Evolutionary conservation across 2,113 vertebrate genomes (phyloP).

Genomic region (Hypomesus transpacificus): DNA sequence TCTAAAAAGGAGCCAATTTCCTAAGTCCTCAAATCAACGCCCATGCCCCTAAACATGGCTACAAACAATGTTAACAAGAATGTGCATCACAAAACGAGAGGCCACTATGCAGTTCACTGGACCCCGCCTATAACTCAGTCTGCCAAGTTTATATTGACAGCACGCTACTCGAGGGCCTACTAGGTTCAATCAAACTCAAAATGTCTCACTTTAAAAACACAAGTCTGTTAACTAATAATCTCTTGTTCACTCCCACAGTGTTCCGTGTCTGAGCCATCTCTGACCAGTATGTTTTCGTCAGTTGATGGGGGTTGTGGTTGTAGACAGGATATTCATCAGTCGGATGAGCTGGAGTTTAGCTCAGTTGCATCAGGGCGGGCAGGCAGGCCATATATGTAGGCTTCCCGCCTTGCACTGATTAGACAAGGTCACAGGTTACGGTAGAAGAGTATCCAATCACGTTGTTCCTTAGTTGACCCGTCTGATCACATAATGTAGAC

Average conservation of each 20-base stretch:
- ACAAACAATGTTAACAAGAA: constrained; percentile 36
- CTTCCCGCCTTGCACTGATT: constrained; percentile 28
- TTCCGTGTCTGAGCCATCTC: too few species aligned
- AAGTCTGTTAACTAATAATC: constrained; percentile 18
- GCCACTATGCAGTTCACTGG: constrained; percentile 36
- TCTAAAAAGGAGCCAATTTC: constrained; percentile 30
- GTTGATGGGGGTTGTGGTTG: background rate
- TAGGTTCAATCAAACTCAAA: constrained; percentile 39
- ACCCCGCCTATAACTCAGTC: constrained; percentile 7
- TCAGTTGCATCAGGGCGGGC: constrained; percentile 11
- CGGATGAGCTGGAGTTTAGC: constrained; percentile 3
- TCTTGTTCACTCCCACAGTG: too few species aligned
- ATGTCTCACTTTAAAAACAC: constrained; percentile 40
- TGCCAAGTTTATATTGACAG: constrained; percentile 38
- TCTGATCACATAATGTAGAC: constrained; percentile 96
- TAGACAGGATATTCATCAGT: background rate
- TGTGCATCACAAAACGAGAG: constrained; percentile 46
- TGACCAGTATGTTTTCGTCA: too few species aligned
- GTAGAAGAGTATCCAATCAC: constrained; percentile 35
- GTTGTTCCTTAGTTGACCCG: constrained; percentile 21
- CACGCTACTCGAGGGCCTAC: constrained; percentile 35
- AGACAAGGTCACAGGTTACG: background rate
- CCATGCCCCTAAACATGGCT: constrained; percentile 19
- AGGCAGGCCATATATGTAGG: background rate
- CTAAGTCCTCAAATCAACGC: background rate